A percentile compares a stretch with the other conserved stretches of the same genome.
Conservation (phyloP, 2,888 invertebrate species). For the Cheilosia vernalis region DNA sequence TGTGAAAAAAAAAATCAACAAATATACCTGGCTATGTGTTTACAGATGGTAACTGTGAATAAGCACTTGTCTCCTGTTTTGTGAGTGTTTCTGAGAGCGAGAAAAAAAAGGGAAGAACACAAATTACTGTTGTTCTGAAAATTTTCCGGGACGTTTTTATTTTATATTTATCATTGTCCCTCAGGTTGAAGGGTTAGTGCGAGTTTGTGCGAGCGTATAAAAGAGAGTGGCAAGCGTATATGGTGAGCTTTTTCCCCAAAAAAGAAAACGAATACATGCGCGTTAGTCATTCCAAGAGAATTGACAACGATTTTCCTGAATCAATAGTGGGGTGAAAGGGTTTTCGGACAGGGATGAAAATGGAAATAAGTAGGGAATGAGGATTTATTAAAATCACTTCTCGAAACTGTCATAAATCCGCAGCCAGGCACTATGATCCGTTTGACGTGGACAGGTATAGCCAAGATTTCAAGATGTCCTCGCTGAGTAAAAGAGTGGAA, state of each 20-base stretch:
- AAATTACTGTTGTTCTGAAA: slow-evolving; percentile 27
- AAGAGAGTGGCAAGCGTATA: not conserved
- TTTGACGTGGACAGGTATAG: too few species aligned
- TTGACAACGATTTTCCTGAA: not conserved
- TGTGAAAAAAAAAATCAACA: slow-evolving; percentile 13
- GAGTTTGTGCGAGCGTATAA: not conserved
- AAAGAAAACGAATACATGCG: slow-evolving; percentile 12
- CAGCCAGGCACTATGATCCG: too few species aligned
- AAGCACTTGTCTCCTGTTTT: slow-evolving; percentile 1
- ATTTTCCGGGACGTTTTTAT: slow-evolving; percentile 48
- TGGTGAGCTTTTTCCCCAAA: slow-evolving; percentile 2
- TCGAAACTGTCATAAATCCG: too few species aligned
- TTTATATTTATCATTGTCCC: not conserved
- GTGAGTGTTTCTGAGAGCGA: not conserved
- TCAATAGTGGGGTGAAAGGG: not conserved
- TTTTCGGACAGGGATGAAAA: not conserved
- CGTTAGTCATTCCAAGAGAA: slow-evolving; percentile 4
- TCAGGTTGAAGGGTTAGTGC: not conserved
- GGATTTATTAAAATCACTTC: too few species aligned
- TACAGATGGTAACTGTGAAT: slow-evolving; percentile 13
- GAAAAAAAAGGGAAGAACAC: not conserved
- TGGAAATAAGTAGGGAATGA: too few species aligned
- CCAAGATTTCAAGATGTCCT: too few species aligned
- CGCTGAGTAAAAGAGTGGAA: too few species aligned
- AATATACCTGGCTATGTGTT: slow-evolving; percentile 19